These are phyloP conservation scores for Oscheius sp. DNA, from an alignment of 2,888 invertebrate species.

Conservation along the genomic window DNA sequence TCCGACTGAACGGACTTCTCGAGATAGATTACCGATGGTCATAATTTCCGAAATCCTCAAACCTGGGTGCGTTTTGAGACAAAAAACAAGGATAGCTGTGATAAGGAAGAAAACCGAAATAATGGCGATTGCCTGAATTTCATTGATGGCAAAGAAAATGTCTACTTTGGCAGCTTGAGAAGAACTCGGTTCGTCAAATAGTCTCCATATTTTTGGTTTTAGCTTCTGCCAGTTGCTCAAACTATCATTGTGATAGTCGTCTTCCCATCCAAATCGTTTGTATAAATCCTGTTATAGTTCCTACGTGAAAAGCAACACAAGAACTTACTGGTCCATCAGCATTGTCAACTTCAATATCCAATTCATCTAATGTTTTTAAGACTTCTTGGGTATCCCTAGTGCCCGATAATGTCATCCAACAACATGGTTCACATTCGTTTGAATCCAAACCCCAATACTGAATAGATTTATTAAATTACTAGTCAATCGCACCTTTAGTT, in stretches of 20 bases:
- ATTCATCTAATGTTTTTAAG: constrained; percentile 65
- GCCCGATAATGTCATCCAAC: constrained; percentile 83
- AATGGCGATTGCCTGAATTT: constrained; percentile 86
- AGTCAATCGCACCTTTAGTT: constrained; percentile 82
- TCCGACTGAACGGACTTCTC: constrained; percentile 29
- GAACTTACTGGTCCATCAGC: constrained; percentile 53
- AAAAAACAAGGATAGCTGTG: constrained; percentile 92
- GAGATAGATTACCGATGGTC: constrained; percentile 28
- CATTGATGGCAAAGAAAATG: neutral
- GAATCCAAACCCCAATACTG: constrained; percentile 91
- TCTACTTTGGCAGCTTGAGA: constrained; percentile 87
- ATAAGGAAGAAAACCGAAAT: constrained; percentile 95
- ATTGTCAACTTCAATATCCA: constrained; percentile 66
- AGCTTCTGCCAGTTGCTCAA: constrained; percentile 84
- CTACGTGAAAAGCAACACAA: too few species aligned
- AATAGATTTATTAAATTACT: constrained; percentile 27
- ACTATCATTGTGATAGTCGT: constrained; percentile 87
- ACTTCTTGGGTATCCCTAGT: constrained; percentile 80
- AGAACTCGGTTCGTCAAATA: constrained; percentile 98
- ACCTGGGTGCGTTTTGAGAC: constrained; percentile 94
- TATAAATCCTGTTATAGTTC: constrained; percentile 65
- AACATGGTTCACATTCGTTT: constrained; percentile 91
- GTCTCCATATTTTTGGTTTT: constrained; percentile 97
- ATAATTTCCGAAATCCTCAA: constrained; percentile 77
- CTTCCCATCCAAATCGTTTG: constrained; percentile 95